Conservation (phyloP, 2,797 vertebrate species). For the Caiman crocodilus region DNA sequence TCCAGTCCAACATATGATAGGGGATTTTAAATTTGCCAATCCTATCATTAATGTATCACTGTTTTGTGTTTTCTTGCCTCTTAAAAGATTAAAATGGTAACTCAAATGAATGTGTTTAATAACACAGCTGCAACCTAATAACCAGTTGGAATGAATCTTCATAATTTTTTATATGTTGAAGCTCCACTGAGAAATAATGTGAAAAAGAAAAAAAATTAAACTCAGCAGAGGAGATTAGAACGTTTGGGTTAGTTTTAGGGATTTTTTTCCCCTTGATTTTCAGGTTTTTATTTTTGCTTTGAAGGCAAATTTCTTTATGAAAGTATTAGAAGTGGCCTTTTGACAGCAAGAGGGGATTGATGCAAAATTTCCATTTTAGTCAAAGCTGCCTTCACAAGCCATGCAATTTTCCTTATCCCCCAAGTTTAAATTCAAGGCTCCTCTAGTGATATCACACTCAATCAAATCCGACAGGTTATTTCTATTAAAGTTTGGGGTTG, state of each 20-base stretch:
- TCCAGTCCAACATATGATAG: not conserved
- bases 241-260: not conserved
- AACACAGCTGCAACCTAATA: slow-evolving; percentile 30
- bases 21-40: slow-evolving; percentile 29
- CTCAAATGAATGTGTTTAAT: slow-evolving; percentile 61
- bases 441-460: slow-evolving; percentile 78
- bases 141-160: slow-evolving; percentile 36
- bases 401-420: slow-evolving; percentile 78
- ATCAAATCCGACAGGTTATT: slow-evolving; percentile 82
- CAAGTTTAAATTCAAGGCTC: slow-evolving; percentile 79
- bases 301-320: slow-evolving; percentile 74
- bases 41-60: slow-evolving; percentile 38
- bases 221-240: slow-evolving; percentile 40
- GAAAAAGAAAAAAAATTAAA: not conserved
- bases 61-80: not conserved
- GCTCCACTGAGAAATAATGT: slow-evolving; percentile 3
- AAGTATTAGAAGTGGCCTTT: slow-evolving; percentile 73
- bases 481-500: slow-evolving; percentile 80
- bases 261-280: slow-evolving; percentile 18
- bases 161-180: not conserved
- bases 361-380: slow-evolving; percentile 79
- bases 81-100: slow-evolving; percentile 56
- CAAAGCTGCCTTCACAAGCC: slow-evolving; percentile 68
- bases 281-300: slow-evolving; percentile 57
- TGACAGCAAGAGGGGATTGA: slow-evolving; percentile 77